Evolutionary conservation across 1,140 invertebrate species (phyloP), one percentile per base, ranked within the genome.

Genomic region (Tetraneura akinire): DNA sequence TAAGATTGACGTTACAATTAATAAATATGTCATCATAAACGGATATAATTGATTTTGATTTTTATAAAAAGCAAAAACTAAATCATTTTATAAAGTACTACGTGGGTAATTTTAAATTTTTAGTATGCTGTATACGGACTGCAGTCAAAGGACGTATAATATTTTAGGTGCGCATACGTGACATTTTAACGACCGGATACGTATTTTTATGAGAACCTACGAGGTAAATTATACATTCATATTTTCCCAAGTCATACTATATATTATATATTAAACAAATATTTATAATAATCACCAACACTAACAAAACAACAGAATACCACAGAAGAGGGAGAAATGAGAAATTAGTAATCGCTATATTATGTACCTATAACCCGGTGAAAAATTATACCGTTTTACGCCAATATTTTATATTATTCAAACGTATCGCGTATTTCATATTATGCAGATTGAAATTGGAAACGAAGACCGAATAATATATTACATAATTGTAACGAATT

Each of bases 161-260:
- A 78, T 55, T 51, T 57, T 29, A 57, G 14, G 8, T 3, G 32
- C 8, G 32, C 3, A 74, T 29, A 57, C 53, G 74, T 78, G 74
- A 78, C 74, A 42, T 45, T 78, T 60, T 78, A 78, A 78, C 74
- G 74, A 62, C 74, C 74, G 74, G 74, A 78, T 45, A 78, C 37
- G 74, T 78, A 51, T 60, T 60, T 78, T 78, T 62, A 78, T 23
- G 74, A 16, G 74, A 78, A 78, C 29, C n/a, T 18, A 14, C 18
- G 23, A 49, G 3, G 29, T 11, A 29, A 71, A 29, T 71, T 51
- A n/a, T n/a, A 1, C 68, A 32, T n/a, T 45, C 45, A 51, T 51
- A 32, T 18, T 71, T 29, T 51, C 23, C 23, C 45, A 29, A 51
- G 68, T 51, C 14, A 8, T 37, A 16, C 16, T 23, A n/a, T 47